Conservation (phyloP, 2,797 vertebrate species). For the Hoplostethus mediterraneus region DNA sequence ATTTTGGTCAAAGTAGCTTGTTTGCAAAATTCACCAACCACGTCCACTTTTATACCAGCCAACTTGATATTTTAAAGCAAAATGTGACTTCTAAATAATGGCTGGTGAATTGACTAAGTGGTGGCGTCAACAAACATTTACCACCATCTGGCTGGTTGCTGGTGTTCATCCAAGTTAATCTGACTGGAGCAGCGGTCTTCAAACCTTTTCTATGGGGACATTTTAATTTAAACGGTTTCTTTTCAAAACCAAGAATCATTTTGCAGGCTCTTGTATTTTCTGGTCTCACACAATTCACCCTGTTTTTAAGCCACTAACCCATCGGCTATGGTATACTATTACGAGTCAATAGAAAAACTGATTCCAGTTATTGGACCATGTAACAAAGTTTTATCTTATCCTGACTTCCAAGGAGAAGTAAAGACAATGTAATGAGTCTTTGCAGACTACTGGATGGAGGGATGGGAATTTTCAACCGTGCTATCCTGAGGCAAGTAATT, state of each 20-base stretch:
- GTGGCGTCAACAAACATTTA: not conserved
- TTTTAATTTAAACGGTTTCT: not conserved
- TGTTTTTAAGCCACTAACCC: not conserved
- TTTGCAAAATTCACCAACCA: not conserved
- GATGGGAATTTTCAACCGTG: no score
- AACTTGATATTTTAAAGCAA: not conserved
- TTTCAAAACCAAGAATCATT: no score
- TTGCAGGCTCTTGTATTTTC: no score
- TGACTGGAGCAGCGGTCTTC: not conserved
- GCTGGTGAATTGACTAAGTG: not conserved
- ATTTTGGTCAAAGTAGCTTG: not conserved
- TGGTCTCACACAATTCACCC: no score
- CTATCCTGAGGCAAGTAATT: no score
- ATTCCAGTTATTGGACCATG: no score
- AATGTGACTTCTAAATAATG: no score
- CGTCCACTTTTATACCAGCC: not conserved
- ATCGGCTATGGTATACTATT: no score
- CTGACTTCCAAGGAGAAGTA: no score
- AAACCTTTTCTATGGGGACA: not conserved
- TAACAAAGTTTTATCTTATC: no score
- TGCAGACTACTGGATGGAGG: no score
- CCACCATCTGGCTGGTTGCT: not conserved
- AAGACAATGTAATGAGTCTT: not conserved
- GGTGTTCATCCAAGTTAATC: not conserved
- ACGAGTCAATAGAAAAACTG: no score